Evolutionary conservation across 2,113 vertebrate genomes (phyloP).

Genomic region (Lates calcarifer): DNA sequence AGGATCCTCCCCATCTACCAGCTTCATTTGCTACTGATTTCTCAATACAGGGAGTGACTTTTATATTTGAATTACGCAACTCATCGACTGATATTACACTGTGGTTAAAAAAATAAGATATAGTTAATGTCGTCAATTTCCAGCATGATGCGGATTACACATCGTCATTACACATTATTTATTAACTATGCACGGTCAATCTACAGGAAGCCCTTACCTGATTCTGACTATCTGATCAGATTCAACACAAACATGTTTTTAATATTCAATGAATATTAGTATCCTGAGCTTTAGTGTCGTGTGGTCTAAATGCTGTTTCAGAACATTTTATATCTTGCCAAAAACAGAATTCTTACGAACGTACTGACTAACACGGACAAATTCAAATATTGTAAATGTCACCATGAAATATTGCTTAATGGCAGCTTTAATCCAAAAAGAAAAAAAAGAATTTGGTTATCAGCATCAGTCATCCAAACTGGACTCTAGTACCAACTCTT

Average conservation of each 20-base stretch:
- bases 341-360: slow-evolving; percentile 20
- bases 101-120: not conserved
- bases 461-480: not conserved
- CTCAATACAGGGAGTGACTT: not conserved
- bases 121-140: not conserved
- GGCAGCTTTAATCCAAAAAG: not conserved
- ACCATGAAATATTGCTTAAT: slow-evolving; percentile 5
- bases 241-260: slow-evolving; percentile 6
- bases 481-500: not conserved
- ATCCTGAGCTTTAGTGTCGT: slow-evolving; percentile 45
- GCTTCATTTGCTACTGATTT: not conserved
- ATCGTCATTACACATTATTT: not conserved
- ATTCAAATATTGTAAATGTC: not conserved
- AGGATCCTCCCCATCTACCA: not conserved
- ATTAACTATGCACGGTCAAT: not conserved
- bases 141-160: not conserved
- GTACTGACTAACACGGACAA: not conserved
- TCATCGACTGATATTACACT: not conserved
- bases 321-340: not conserved
- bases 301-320: slow-evolving; percentile 9
- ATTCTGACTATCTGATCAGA: not conserved
- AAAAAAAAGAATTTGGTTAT: not conserved
- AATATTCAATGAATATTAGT: slow-evolving; percentile 1
- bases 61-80: not conserved
- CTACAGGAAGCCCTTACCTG: slow-evolving; percentile 13